Base-by-base conservation (phyloP, 2,888 invertebrate species). In the Megamerina dolium region DNA sequence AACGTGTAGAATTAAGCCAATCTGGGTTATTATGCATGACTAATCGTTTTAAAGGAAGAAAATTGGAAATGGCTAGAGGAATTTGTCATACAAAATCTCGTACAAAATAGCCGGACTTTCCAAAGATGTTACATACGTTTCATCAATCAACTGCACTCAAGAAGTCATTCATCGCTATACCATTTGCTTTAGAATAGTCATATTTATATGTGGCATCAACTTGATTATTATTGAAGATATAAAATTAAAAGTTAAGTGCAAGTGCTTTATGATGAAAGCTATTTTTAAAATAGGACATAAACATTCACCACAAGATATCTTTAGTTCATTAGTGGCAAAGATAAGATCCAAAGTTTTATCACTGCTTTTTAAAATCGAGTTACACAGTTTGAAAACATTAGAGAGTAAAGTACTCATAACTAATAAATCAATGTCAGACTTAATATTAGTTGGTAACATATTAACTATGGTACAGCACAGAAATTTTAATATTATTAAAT, bases 321-420 rank as follows among this genome's bases (percentile, higher is more conserved):
- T 36, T 9, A 36, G 9, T 9, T 36, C 26, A 36, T 23, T 10
- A 8, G 4, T 16, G 4, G 17, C 5, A 26, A 37, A 27, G 18
- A 37, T 17, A 10, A 37, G 17, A 17, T 27, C 29, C 12, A 37
- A 27, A 10, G 20, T 37, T 27, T 18, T 27, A 27, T 2, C 14
- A 27, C 18, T 37, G 9, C 20, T 3, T 17, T 5, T 37, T 27
- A 27, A 17, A 21, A 37, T 27, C 3, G 27, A 13, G 27, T 27
- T 37, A 10, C 10, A 10, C 10, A 17, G 27, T 13, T 17, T 37
- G 8, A 37, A 27, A 17, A 17, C 37, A 17, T 27, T 9, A 1
- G 37, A 40, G 14, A 32, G 32, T 33, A 40, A 32, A 18, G 31
- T 32, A 16, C 26, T 40, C 3, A 35, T 12, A 35, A 30, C 19